Evolutionary conservation across 2,888 invertebrate genomes (phyloP), one percentile per base, ranked within the genome.

Genomic region (Pyrgus malvae): DNA sequence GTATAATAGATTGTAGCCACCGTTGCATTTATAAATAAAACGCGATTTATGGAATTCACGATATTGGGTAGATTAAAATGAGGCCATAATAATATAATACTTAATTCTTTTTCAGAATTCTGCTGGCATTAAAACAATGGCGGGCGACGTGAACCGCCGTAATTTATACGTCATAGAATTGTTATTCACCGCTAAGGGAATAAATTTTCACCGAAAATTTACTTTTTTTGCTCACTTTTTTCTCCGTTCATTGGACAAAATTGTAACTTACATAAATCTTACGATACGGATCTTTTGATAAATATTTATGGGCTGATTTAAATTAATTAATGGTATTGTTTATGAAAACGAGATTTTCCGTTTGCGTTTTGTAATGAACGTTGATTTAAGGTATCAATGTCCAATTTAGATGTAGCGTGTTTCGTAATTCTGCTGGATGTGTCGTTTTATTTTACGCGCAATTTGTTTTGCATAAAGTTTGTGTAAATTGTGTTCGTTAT

Each of bases 151-250:
- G 62, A 61, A 60, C 58, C 53, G 58, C 59, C 60, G 70, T 70
- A 72, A 76, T 77, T 75, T 76, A 75, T 71, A 67, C 69, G 70
- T 70, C 65, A 63, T 66, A 64, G 64, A 61, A 62, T 66, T 68
- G 67, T 69, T 69, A 66, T 71, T 68, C 66, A 49, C 58, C 61
- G 65, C 55, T 62, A 62, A 63, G 67, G 62, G 62, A 73, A 76
- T 74, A 68, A 69, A 72, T 74, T 72, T 64, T 57, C 61, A 61
- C 55, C 53, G 54, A 61, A 61, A 66, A 65, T 66, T 67, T 62
- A 65, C 58, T 61, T 63, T 64, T 63, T 64, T 63, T 58, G 57
- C 58, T 56, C 63, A 59, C 60, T 60, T 68, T 64, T 63, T 64
- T 50, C 46, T 56, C 53, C 57, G 59, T 56, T 49, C 56, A 62